Conservation (phyloP, 2,888 invertebrate genomes). For the Chymomyza fuscimana region DNA sequence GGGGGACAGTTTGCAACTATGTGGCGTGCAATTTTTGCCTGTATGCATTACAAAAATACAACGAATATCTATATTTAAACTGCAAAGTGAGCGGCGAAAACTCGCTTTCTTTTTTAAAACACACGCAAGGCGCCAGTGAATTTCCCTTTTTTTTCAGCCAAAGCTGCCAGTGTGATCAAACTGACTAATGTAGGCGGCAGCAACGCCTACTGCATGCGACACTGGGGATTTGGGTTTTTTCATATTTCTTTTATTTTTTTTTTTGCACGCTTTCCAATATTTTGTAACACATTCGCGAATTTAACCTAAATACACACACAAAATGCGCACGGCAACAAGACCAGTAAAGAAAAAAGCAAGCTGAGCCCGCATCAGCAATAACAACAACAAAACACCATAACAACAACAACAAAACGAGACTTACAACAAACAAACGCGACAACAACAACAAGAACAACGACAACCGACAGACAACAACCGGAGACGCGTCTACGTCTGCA, state of each 20-base stretch:
- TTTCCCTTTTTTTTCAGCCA: neutral
- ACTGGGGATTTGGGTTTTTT: slow-evolving; percentile 25
- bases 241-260: slow-evolving; percentile 34
- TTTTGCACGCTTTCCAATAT: slow-evolving; percentile 73
- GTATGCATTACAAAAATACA: slow-evolving; percentile 6
- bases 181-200: slow-evolving; percentile 20
- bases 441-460: slow-evolving; percentile 36
- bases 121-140: slow-evolving; percentile 11
- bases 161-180: slow-evolving; percentile 45
- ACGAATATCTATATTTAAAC: slow-evolving; percentile 23
- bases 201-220: slow-evolving; percentile 8
- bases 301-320: slow-evolving; percentile 67
- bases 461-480: slow-evolving; percentile 31
- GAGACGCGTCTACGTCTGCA: slow-evolving; percentile 54
- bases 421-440: slow-evolving; percentile 46
- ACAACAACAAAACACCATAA: slow-evolving; percentile 19
- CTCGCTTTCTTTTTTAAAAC: slow-evolving; percentile 61
- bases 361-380: slow-evolving; percentile 15
- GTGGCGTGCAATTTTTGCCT: neutral
- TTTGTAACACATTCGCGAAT: slow-evolving; percentile 71
- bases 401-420: slow-evolving; percentile 28
- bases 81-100: slow-evolving; percentile 35
- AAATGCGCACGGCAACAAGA: slow-evolving; percentile 52
- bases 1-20: neutral
- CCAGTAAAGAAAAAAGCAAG: slow-evolving; percentile 32